Conservation (phyloP, 2,113 vertebrate species). For the Callionymus lyra region DNA sequence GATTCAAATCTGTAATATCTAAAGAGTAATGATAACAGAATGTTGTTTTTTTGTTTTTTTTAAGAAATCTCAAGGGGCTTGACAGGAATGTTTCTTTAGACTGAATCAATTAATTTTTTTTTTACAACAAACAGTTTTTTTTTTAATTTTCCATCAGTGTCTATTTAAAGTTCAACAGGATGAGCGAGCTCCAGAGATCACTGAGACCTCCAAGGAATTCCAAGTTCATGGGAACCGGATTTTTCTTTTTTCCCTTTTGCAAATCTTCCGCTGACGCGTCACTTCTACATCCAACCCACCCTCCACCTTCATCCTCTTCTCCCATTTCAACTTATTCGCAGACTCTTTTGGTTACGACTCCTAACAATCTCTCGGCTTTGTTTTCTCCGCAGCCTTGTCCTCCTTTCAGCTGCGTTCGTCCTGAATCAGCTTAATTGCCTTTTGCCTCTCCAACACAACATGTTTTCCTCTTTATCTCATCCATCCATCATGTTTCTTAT, state of each 20-base stretch:
- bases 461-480: constrained; percentile 25
- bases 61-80: too few relatives aligned
- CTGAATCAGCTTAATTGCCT: constrained; percentile 56
- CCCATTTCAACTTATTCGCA: constrained; percentile 6
- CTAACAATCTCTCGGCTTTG: constrained; percentile 31
- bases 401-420: constrained; percentile 32
- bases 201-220: constrained; percentile 30
- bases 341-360: constrained; percentile 13
- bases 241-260: constrained; percentile 23
- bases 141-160: constrained; percentile 34
- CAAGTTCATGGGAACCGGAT: constrained; percentile 57
- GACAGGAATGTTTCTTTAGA: too few relatives aligned
- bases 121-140: too few relatives aligned
- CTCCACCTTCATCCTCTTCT: constrained; percentile 5
- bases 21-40: too few relatives aligned
- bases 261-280: constrained; percentile 15
- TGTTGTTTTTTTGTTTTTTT: too few relatives aligned
- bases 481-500: constrained; percentile 30
- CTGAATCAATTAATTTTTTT: too few relatives aligned
- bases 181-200: constrained; percentile 40
- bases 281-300: constrained; percentile 6
- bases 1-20: too few relatives aligned
- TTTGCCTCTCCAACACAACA: constrained; percentile 27
- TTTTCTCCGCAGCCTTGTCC: constrained; percentile 10
- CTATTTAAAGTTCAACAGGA: constrained; percentile 52